A percentile compares a stretch with the other conserved stretches of the same genome.
Evolutionary conservation across 92 coral and sea anemone genomes (phyloP).

Genomic region (Zoanthus sansibaricus): DNA sequence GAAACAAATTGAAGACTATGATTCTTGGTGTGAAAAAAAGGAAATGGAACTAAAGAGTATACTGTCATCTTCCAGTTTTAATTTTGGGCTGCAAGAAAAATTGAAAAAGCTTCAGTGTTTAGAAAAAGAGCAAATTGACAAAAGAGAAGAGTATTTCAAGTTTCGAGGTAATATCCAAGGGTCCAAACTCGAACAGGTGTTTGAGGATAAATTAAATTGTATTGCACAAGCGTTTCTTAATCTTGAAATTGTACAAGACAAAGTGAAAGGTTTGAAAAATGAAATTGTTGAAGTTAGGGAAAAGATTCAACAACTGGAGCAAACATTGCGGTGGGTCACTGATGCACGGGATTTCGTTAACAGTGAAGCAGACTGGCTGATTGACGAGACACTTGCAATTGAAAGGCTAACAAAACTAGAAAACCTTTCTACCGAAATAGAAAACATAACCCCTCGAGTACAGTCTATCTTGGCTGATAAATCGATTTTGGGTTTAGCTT

Average conservation of each 20-base stretch:
- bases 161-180: constrained; percentile 40
- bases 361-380: constrained; percentile 41
- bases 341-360: constrained; percentile 50
- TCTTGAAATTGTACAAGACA: constrained; percentile 45
- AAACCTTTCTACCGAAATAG: constrained; percentile 2
- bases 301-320: constrained; percentile 53
- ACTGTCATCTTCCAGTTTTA: not conserved
- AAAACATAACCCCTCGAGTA: constrained; percentile 14
- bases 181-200: constrained; percentile 6
- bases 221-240: constrained; percentile 10
- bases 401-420: constrained; percentile 5
- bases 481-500: not conserved
- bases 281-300: constrained; percentile 44
- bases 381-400: constrained; percentile 18
- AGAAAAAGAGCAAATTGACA: constrained; percentile 44
- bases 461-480: constrained; percentile 19
- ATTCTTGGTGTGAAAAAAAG: constrained; percentile 60
- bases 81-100: constrained; percentile 30
- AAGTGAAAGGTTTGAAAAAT: constrained; percentile 38
- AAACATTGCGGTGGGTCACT: constrained; percentile 60
- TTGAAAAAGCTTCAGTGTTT: constrained; percentile 50
- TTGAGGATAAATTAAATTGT: constrained; percentile 53
- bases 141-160: constrained; percentile 46
- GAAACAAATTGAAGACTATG: constrained; percentile 47
- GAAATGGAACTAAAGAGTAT: constrained; percentile 23